These are phyloP conservation scores for Odontocerum albicorne DNA, from an alignment of 2,888 invertebrate species.

Conservation along the genomic window DNA sequence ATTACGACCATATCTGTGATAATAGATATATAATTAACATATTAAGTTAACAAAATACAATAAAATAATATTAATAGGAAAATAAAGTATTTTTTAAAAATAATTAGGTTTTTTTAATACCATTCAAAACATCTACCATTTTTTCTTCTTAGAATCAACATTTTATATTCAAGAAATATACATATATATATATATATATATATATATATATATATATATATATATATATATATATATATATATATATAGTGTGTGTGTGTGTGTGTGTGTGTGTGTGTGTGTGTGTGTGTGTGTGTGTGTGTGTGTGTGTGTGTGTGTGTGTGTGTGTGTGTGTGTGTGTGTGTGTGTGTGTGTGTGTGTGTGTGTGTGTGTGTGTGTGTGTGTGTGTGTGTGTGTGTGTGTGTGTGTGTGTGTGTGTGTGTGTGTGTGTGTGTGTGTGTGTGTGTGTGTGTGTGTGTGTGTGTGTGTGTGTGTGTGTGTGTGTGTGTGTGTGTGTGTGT, in stretches of 20 bases:
- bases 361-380: neutral
- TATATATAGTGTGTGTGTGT: neutral
- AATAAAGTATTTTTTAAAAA: too few relatives aligned
- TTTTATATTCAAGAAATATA: neutral
- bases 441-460: conserved; percentile 5
- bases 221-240: neutral
- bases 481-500: neutral
- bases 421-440: conserved; percentile 7
- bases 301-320: neutral
- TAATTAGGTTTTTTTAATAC: too few relatives aligned
- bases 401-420: neutral
- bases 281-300: neutral
- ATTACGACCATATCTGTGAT: too few relatives aligned
- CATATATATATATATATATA: neutral
- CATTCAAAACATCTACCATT: too few relatives aligned
- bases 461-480: conserved; percentile 2
- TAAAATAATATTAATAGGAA: too few relatives aligned
- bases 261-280: neutral
- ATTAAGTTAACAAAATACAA: too few relatives aligned
- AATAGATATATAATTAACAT: too few relatives aligned
- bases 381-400: neutral
- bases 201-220: neutral
- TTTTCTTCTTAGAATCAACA: too few relatives aligned
- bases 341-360: neutral
- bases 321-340: neutral